Base-by-base conservation (phyloP, 2,797 vertebrate species). In the Poecile montanus region DNA sequence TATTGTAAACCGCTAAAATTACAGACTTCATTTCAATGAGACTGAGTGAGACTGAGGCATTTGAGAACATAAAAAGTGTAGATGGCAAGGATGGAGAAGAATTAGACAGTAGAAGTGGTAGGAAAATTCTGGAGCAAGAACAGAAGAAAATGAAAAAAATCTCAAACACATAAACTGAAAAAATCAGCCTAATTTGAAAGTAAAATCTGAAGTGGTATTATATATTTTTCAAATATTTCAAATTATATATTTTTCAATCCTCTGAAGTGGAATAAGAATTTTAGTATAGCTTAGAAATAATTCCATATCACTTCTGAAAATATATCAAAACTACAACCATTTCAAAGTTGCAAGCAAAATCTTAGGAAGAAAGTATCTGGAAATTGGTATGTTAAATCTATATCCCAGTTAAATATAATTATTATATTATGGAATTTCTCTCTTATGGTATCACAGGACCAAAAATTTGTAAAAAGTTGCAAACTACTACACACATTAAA, bases 1-100 rank as follows among this genome's bases (percentile, higher is more conserved):
- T 95, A 80, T 44, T 70, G 12, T 86, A 80, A 97, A 94, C 60
- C 30, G 94, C 10, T 88, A 67, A 94, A 96, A 93, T 75, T 90
- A 85, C 22, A 91, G 54, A 94, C 40, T 92, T 94, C 1, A 71
- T 92, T 97, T 96, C 27, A 89, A 56, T 65, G 78, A 89, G 16
- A 91, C 19, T 91, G 68, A 92, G 13, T 85, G 63, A 88, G 20
- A 92, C 7, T 81, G 60, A 90, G 26, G 16, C 57, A 36, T 96
- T 29, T 85, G 56, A 91, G 88, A 95, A 85, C 4, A 96, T 10
- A 77, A 96, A 72, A 94, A 56, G 7, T 60, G 70, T 66, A 60
- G 13, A 73, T 78, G 38, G 5, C 11, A 65, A 79, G 30, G 4
- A 63, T 6, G 34, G 54, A 18, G 44, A 29, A 72, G 36, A 94